Evolutionary conservation across 2,113 vertebrate species (phyloP), one percentile per base, ranked within the genome.

Genomic region (Anolis sagrei): DNA sequence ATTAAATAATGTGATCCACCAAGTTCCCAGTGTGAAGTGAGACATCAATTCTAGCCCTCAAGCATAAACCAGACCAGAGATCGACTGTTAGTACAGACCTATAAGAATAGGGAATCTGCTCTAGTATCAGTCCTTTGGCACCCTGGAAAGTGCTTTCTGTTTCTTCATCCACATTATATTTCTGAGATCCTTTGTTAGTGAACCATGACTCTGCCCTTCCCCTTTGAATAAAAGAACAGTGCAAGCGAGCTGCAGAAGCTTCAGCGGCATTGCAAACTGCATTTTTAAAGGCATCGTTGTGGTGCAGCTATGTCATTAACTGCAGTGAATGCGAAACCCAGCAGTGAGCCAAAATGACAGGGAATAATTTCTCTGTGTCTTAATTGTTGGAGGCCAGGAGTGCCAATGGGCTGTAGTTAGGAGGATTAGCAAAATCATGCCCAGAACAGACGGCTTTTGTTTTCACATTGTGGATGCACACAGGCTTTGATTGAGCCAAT

Each of bases 361-460:
- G 78, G 90, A 76, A 66, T 6, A 3, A 10, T 90, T 86, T 79
- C 36, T 48, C 44, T 64, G 18, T 51, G 32, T 82, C 76, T 44
- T 69, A 44, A 51, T 88, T 91, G 76, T 80, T n/a, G 48, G 77
- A 68, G 69, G 73, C 11, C 81, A n/a, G 1, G 62, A 88, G 48
- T 27, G 73, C 64, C 91, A 74, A 76, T 34, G 83, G 27, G 66
- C 85, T 78, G 74, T 25, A 0, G 66, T 18, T 84, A 85, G 80
- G 44, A 61, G 44, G 75, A 85, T 87, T 85, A 76, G 62, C 44
- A 86, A 80, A 86, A 84, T 69, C 0, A 58, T 79, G 78, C 74
- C 81, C 87, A 90, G 72, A 82, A 70, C 11, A 81, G 4, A 88
- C 75, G 81, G 70, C 83, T 75, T 93, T 93, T 90, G 82, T 90